phyloP scores from a whole-genome alignment of 2,113 vertebrate genomes.

The Mungos mungo region DNA sequence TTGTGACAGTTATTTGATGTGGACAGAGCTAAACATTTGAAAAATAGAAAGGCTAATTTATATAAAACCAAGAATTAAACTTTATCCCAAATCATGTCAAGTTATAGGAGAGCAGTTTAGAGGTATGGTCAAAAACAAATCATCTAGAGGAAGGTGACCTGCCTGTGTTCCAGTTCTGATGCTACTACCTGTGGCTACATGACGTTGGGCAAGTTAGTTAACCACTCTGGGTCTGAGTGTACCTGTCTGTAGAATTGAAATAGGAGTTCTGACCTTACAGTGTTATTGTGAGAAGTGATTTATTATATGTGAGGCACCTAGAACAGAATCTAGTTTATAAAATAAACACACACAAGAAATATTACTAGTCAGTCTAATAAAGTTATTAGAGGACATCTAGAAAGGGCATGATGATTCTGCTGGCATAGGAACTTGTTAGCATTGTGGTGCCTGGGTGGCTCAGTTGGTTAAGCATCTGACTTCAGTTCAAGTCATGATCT shows the following conservation, averaged over 20 bases:
- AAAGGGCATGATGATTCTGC: background rate
- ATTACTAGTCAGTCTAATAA: background rate
- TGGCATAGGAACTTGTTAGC: background rate
- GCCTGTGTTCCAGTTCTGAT: background rate
- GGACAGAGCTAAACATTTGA: background rate
- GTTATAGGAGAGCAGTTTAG: background rate
- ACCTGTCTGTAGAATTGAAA: background rate
- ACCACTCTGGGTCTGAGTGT: background rate
- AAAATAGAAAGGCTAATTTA: background rate
- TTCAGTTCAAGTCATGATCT: too few relatives aligned
- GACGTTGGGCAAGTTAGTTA: background rate
- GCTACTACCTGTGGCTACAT: background rate
- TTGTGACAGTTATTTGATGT: background rate
- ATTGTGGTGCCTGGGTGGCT: background rate
- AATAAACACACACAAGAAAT: background rate
- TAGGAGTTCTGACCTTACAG: background rate
- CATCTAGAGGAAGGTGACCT: background rate
- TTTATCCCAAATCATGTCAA: background rate
- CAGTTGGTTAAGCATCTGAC: too few relatives aligned
- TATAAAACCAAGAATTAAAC: background rate
- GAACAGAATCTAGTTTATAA: background rate
- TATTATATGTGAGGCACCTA: background rate
- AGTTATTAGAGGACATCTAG: background rate
- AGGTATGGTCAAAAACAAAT: background rate
- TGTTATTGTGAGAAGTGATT: background rate